Evolutionary conservation across 1,140 invertebrate genomes (phyloP), one percentile per base, ranked within the genome.

Genomic region (Papilio helenus): DNA sequence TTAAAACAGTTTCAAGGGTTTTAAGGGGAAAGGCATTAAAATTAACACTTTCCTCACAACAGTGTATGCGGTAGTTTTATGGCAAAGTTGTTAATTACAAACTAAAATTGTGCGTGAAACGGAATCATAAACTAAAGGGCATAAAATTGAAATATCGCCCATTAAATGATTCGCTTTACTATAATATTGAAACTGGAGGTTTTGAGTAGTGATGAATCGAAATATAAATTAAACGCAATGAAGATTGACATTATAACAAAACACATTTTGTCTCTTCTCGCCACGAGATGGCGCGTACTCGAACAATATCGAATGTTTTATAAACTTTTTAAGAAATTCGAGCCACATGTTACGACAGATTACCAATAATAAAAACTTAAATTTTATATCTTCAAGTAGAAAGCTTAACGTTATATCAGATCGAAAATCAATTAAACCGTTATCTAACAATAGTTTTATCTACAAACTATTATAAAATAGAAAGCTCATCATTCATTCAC

Each of bases 81-180:
- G 39, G 18, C 23, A 77, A 18, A 65, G 51, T 42, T 49, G 51
- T 77, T 61, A 77, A 77, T 77, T 77, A 9, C 51, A 34, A 65
- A 42, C n/a, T 55, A 65, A 77, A 61, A 77, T 61, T 34, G 34
- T 34, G 12, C 49, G 18, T 49, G 10, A 10, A 20, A 74, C 72
- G 14, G 8, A 44, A 20, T n/a, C 74, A 20, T 77, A 65, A 77
- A 77, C 55, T 18, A 20, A 77, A 61, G 76, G 34, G 3, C 55
- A 61, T 77, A 77, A 77, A n/a, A 34, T 65, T 77, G 39, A 77
- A 61, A 77, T 77, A 77, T 77, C 9, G 55, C n/a, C 76, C 51
- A 44, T 77, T 77, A 61, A 65, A 42, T 65, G 1, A 20, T 77
- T 61, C 55, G 7, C 34, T 39, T 39, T 0, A 39, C 34, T 39